Evolutionary conservation across 2,113 vertebrate species (phyloP).

Genomic region (Baryphthengus martii): DNA sequence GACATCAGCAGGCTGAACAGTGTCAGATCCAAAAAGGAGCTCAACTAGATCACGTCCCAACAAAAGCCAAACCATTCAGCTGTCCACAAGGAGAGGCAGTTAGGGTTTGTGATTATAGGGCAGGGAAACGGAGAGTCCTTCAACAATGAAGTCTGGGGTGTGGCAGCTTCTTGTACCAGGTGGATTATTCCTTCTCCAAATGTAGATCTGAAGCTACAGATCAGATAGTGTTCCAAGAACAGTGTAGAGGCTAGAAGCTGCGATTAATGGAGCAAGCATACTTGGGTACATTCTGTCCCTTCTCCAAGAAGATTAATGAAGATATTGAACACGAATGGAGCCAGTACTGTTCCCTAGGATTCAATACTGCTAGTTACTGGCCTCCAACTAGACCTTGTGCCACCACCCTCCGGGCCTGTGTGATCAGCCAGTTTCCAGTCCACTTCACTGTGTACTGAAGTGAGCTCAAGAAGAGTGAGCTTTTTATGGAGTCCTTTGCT

Average conservation of each 20-base stretch:
- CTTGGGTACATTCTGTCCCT: too few species aligned
- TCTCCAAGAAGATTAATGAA: neutral
- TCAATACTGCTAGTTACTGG: too few species aligned
- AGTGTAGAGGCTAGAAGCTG: neutral
- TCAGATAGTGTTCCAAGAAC: neutral
- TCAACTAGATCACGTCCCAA: neutral
- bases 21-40: neutral
- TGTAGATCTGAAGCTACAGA: neutral
- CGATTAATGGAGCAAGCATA: neutral
- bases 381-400: neutral
- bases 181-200: neutral
- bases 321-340: neutral
- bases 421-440: neutral
- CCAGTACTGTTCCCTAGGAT: too few species aligned
- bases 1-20: accelerated
- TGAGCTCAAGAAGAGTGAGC: neutral
- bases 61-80: neutral
- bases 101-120: neutral
- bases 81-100: neutral
- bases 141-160: neutral
- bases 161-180: neutral
- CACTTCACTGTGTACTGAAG: neutral
- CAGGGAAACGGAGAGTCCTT: neutral
- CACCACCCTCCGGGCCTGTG: neutral
- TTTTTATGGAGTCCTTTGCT: neutral